Evolutionary conservation across 2,113 vertebrate species (phyloP).

Genomic region (Myocastor coypus): DNA sequence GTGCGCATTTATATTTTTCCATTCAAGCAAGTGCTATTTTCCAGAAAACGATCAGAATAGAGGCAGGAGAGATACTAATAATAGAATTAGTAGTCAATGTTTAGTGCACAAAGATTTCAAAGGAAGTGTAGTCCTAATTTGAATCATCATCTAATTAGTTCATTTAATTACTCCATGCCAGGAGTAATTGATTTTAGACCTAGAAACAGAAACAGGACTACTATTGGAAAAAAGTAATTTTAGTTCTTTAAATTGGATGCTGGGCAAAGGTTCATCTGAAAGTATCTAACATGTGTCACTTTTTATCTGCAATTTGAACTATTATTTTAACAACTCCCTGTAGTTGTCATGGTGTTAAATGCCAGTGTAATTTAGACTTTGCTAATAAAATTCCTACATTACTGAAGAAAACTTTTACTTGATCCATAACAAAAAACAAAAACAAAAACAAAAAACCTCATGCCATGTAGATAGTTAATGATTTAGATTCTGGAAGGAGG

Average conservation of each 20-base stretch:
- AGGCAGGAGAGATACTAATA: constrained; percentile 67
- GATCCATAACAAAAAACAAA: background rate
- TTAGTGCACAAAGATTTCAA: constrained; percentile 78
- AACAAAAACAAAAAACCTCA: background rate
- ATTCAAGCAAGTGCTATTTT: constrained; percentile 70
- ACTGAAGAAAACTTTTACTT: background rate
- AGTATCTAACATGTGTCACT: background rate
- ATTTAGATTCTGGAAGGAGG: background rate
- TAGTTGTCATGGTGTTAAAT: background rate
- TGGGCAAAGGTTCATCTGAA: constrained; percentile 55
- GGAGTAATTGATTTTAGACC: constrained; percentile 85
- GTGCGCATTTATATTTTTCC: constrained; percentile 73
- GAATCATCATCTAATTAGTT: constrained; percentile 87
- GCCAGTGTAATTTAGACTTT: background rate
- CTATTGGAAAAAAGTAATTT: constrained; percentile 72
- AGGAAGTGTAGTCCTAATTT: constrained; percentile 82
- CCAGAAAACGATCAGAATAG: constrained; percentile 64
- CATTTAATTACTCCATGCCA: constrained; percentile 85
- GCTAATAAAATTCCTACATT: background rate
- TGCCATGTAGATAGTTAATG: background rate
- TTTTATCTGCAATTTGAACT: constrained; percentile 39
- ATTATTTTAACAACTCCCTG: background rate
- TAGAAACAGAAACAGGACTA: constrained; percentile 76
- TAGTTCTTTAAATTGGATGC: constrained; percentile 63
- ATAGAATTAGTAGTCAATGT: constrained; percentile 69